Evolutionary conservation across 2,113 vertebrate genomes (phyloP).

Genomic region (Gracilinanus agilis): DNA sequence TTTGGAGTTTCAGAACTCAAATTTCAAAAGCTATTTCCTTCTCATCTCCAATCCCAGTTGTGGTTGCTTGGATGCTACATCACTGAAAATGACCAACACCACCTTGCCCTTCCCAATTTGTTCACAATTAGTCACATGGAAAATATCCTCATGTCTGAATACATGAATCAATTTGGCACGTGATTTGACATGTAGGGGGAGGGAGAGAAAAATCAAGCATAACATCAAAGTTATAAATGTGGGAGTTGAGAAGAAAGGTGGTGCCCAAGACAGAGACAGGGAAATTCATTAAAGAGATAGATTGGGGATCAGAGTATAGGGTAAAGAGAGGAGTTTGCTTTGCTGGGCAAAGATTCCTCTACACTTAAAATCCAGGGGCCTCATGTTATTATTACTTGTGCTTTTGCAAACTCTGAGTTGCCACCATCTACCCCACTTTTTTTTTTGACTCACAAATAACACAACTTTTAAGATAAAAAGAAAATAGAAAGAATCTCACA

Average conservation of each 20-base stretch:
- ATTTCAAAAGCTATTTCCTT: not conserved
- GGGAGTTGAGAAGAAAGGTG: not conserved
- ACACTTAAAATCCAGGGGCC: not conserved
- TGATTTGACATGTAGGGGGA: not conserved
- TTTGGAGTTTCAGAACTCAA: not conserved
- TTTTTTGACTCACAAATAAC: not conserved
- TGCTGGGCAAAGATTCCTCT: not conserved
- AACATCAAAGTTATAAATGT: not conserved
- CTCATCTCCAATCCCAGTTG: not conserved
- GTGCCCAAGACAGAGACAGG: not conserved
- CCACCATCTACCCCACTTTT: not conserved
- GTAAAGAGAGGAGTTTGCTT: not conserved
- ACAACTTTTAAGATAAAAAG: not conserved
- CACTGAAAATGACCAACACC: not conserved
- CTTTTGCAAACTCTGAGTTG: not conserved
- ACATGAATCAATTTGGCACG: not conserved
- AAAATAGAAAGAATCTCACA: not conserved
- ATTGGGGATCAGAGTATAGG: not conserved
- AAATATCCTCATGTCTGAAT: not conserved
- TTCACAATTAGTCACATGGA: not conserved
- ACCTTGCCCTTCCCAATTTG: not conserved
- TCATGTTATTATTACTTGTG: not conserved
- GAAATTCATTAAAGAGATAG: not conserved
- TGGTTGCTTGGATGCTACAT: not conserved
- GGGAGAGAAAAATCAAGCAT: not conserved